phyloP scores from a whole-genome alignment of 2,797 vertebrate species.

The Tachyglossus aculeatus region DNA sequence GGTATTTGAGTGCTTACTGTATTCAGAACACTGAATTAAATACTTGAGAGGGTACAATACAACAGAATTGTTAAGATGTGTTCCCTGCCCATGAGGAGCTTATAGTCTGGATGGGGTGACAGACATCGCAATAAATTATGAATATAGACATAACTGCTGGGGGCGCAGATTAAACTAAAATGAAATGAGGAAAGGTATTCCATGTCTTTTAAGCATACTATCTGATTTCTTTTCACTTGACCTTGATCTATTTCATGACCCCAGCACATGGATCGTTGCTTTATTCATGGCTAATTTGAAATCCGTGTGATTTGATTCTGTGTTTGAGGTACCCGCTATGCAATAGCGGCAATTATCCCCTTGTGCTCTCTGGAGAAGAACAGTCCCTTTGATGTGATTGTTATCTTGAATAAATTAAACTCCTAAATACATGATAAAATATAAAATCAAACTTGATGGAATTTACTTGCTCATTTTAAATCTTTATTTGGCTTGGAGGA shows the following conservation, averaged over 20 bases:
- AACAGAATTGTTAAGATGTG: no score
- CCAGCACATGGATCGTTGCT: not conserved
- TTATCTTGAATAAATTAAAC: not conserved
- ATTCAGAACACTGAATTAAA: no score
- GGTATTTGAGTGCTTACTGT: no score
- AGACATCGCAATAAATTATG: no score
- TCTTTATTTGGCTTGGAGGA: not conserved
- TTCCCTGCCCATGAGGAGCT: no score
- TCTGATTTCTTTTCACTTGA: no score
- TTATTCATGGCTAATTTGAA: slow-evolving; percentile 1
- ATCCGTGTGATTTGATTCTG: not conserved
- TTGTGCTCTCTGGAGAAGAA: not conserved
- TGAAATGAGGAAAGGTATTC: no score
- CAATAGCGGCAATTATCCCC: not conserved
- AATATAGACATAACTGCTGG: no score
- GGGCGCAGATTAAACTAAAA: no score
- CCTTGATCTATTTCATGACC: not conserved
- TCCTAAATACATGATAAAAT: not conserved
- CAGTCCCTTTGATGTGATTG: not conserved
- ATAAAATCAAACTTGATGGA: not conserved
- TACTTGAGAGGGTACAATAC: no score
- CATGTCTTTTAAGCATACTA: no score
- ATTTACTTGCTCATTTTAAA: not conserved
- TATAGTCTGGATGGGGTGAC: no score
- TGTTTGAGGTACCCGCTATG: not conserved